Evolutionary conservation across 2,888 invertebrate genomes (phyloP), one percentile per base, ranked within the genome.

Genomic region (Tenthredo distinguenda): DNA sequence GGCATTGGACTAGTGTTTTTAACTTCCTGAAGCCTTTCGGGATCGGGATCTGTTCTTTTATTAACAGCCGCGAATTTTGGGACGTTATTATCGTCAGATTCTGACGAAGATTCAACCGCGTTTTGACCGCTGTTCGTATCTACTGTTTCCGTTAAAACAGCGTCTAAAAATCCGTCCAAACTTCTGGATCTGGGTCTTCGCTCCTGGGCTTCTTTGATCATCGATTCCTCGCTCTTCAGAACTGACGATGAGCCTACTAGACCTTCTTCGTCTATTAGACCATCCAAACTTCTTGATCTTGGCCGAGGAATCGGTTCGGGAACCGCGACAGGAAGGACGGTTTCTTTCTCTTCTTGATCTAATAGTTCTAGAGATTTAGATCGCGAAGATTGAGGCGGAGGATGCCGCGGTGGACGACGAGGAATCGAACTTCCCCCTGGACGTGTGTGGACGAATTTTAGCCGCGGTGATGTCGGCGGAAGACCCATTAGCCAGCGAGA

Each of bases 211-310:
- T 68, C 40, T 68, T 65, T 65, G 4, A 55, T 10, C n/a, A 37
- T 43, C 0, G 84, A 47, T 34, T 82, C 79, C 83, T 89, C 88
- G 79, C 84, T 86, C 82, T 89, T 88, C 77, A 86, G 81, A n/a
- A 86, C 86, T 50, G 47, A 47, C 12, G 47, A 47, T 15, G 88
- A 79, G 58, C 87, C 93, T 86, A 92, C 91, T n/a, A 93, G 92
- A n/a, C 86, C 86, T 15, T 94, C 93, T 65, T 94, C 91, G 74
- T 96, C 95, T 77, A 96, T 91, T 31, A 96, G 94, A 86, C 95
- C 96, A 90, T 96, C 96, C 86, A 96, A 93, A 90, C 96, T 96
- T 79, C 95, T 95, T 71, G 96, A 96, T 89, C 95, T 94, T 86
- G 95, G 94, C 79, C 94, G 93, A 10, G 93, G 90, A 37, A 92